Base-by-base conservation (phyloP, 2,797 vertebrate species). In the Galaxias olidus region DNA sequence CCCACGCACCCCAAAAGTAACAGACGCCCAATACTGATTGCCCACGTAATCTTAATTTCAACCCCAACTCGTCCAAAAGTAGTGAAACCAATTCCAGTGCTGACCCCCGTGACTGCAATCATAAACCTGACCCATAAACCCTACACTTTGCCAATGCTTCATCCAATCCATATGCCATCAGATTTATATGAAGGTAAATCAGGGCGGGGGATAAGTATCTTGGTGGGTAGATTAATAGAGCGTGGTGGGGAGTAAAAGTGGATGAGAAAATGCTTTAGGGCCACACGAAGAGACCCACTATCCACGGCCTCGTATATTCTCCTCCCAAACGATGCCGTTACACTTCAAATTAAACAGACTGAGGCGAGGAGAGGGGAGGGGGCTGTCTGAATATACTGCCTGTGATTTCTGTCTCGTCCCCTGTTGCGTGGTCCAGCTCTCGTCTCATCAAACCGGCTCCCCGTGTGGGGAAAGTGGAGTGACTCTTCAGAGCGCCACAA, bases 111-210 rank as follows among this genome's bases (percentile, higher is more conserved):
- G 40, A 76, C 74, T 83, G 69, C 71, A 74, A 40, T 82, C 87
- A 86, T 82, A 87, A 87, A 88, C 84, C 70, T 78, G 79, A 80
- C 71, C 72, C 71, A 80, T 89, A 88, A 89, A 88, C 83, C 69
- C 76, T 80, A 80, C 71, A 73, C 72, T 69, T 66, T 68, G 80
- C 80, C 83, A 76, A 61, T 53, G 65, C 76, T 85, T 89, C 89
- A 88, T 88, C 85, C 74, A 77, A 82, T 84, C 84, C 87, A 89
- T 89, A 90, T 87, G 87, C 84, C 79, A 74, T 78, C 76, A 87
- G 83, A 88, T 90, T 90, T 90, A 90, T 90, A 85, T 76, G 74
- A 81, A 82, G 80, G 86, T 90, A 89, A 91, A 90, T 90, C 84
- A 89, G 72, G 48, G 72, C 59, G 71, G 43, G 65, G 71, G 79